phyloP scores from a whole-genome alignment of 2,113 vertebrate species.

The Argyrosomus japonicus region DNA sequence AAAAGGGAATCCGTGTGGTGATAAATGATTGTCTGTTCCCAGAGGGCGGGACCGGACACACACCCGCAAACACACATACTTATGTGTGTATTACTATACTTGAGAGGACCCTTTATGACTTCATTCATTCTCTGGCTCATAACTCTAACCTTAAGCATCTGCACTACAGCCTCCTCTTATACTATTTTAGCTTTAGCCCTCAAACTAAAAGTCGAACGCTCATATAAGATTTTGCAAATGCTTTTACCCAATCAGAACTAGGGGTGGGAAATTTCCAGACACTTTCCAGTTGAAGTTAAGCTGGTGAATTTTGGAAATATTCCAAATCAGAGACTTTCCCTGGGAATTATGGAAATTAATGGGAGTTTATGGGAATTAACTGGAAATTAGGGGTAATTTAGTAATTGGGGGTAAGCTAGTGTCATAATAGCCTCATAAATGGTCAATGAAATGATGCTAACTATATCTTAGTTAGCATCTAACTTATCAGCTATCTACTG shows the following conservation, averaged over 20 bases:
- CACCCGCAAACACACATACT: neutral
- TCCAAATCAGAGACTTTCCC: no score
- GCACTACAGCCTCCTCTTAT: conserved; percentile 14
- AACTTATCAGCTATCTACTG: no score
- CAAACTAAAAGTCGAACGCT: neutral
- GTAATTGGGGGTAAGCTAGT: no score
- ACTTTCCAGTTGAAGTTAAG: no score
- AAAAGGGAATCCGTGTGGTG: conserved; percentile 35
- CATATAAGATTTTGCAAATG: conserved; percentile 8
- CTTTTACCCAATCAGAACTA: neutral
- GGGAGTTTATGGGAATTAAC: no score
- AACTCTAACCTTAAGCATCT: conserved; percentile 26
- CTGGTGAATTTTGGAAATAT: no score
- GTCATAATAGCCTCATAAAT: no score
- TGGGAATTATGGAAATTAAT: no score
- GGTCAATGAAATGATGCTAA: no score
- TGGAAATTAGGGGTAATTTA: no score
- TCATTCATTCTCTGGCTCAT: conserved; percentile 13
- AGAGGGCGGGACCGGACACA: conserved; percentile 12
- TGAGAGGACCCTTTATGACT: neutral
- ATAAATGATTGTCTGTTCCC: conserved; percentile 54
- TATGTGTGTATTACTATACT: neutral
- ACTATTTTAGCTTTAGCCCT: conserved; percentile 16
- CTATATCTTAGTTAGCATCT: no score
- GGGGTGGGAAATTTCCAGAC: no score